A percentile compares a stretch with the other conserved stretches of the same genome.
Conservation (phyloP, 2,797 vertebrate genomes). For the Rhinella marina region DNA sequence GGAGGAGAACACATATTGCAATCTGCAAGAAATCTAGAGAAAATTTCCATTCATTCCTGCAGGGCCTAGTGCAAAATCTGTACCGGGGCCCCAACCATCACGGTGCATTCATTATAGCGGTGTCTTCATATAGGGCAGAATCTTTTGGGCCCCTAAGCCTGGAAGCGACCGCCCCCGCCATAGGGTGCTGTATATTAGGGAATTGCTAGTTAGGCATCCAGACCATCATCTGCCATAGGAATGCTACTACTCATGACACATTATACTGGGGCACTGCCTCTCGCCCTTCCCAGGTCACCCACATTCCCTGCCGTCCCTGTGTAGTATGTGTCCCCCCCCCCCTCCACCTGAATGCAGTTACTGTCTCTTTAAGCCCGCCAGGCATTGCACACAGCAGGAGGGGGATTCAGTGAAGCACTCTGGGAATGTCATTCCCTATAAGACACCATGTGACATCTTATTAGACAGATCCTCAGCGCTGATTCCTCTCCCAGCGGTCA, state of each 20-base stretch:
- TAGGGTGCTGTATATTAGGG: too few relatives aligned
- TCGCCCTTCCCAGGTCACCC: not conserved
- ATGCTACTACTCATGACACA: not conserved
- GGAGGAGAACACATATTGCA: too few relatives aligned
- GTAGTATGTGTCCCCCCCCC: not conserved
- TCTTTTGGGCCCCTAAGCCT: too few relatives aligned
- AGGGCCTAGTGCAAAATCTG: too few relatives aligned
- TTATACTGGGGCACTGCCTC: not conserved
- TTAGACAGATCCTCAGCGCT: slow-evolving; percentile 29
- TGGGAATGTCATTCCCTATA: slow-evolving; percentile 26
- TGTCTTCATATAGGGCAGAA: not conserved
- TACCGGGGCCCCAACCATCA: not conserved
- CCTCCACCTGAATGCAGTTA: not conserved
- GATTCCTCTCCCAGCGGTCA: slow-evolving; percentile 41
- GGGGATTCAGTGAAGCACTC: slow-evolving; percentile 30
- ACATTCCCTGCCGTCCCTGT: not conserved
- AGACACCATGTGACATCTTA: slow-evolving; percentile 33
- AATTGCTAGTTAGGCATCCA: too few relatives aligned
- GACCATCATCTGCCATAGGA: not conserved
- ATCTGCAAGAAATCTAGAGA: too few relatives aligned
- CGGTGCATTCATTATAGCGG: not conserved
- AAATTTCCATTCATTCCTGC: too few relatives aligned
- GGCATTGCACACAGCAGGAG: slow-evolving; percentile 13
- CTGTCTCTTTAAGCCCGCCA: slow-evolving; percentile 57
- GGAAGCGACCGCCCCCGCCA: too few relatives aligned